Base-by-base conservation (phyloP, 1,140 invertebrate genomes). In the Plodia interpunctella region DNA sequence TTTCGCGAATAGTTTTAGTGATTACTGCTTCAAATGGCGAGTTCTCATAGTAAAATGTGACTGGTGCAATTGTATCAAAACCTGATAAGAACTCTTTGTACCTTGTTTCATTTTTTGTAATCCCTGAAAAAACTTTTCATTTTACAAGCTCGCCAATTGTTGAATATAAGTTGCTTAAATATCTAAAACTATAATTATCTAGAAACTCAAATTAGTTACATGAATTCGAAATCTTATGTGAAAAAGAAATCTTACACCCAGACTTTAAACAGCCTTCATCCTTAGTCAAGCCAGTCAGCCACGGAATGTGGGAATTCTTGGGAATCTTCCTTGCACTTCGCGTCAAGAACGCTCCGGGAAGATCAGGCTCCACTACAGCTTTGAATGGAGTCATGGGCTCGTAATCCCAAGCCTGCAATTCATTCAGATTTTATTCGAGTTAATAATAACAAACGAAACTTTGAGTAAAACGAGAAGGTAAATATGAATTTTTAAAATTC, bases 361-460 rank as follows among this genome's bases (percentile, higher is more conserved):
- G 86, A 60, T 91, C 76, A 0, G 92, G 92, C 78, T 95, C 94
- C 17, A 94, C 80, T 0, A 94, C 93, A 0, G 94, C 94, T 63
- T 93, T 94, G 66, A 94, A 95, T 1, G 94, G 93, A 59, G 94
- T 94, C 92, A 94, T 93, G 1, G 94, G 94, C 74, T 94, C 93
- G 56, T 91, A 93, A 68, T 93, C 93, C 90, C 93, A 95, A 17
- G 90, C 78, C 94, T 95, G 52, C 13, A 83, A 80, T 10, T 6
- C 15, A 44, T 15, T 5, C 21, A 25, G 21, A n/a, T n/a, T n/a
- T n/a, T n/a, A n/a, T n/a, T n/a, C n/a, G n/a, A n/a, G n/a, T n/a
- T 25, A 2, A 25, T 2, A 25, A 3, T 25, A 25, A 25, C 21
- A 3, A 25, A 25, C 21, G 21, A 25, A 25, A 6, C 21, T 25